Base-by-base conservation (phyloP, 2,113 vertebrate genomes). In the Steatornis caripensis region DNA sequence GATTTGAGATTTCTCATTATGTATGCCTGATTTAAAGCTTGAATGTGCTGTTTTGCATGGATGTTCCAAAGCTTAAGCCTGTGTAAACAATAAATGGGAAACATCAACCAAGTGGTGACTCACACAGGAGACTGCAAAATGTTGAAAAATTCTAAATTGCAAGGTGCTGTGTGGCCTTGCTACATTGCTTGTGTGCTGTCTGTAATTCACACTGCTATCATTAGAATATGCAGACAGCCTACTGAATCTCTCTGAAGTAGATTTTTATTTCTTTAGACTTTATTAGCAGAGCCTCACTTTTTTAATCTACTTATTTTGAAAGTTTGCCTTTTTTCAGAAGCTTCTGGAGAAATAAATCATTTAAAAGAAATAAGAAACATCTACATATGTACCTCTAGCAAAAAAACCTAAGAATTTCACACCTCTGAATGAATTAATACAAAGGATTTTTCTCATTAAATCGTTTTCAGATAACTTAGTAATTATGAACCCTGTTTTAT, bases 11-110 rank as follows among this genome's bases (percentile, higher is more conserved):
- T 97, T 97, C 90, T 97, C 62, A 51, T 94, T 70, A 93, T 46
- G 45, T 90, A 62, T 91, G 92, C 97, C 94, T 96, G 95, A 97
- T 96, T 96, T 97, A 95, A 97, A 96, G 71, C 90, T 90, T 16
- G 8, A 95, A 92, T 94, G 82, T 75, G 83, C 83, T 75, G 62
- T 21, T 34, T 80, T 64, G 76, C 55, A 32, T 77, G 81, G 83
- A 85, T 95, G 57, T 84, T 71, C 36, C 55, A 94, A 86, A 97
- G 92, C 86, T 74, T 84, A 83, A 76, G 29, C 21, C 93, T 94
- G 85, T 75, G 55, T 84, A 95, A 97, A 97, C 93, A 97, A 96
- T 79, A 95, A 90, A 81, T 68, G 76, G 62, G 54, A 70, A 94
- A 93, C 68, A 95, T 95, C 88, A 37, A 70, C 95, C 94, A 60